These are phyloP conservation scores for Donacobius atricapilla DNA, from an alignment of 2,113 vertebrate species.

Conservation along the genomic window DNA sequence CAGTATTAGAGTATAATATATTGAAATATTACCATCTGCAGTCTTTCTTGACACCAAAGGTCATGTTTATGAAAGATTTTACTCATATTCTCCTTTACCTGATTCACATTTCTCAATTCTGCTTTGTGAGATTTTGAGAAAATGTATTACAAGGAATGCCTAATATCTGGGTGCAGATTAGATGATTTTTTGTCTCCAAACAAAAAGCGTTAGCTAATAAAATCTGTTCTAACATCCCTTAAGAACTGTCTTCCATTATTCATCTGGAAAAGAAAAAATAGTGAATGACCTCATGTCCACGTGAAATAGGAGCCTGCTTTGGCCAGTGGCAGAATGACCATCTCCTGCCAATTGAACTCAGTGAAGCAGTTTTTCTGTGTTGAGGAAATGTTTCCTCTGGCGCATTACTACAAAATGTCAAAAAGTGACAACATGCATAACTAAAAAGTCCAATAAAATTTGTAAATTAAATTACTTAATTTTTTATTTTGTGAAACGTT, in stretches of 20 bases:
- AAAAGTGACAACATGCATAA: neutral
- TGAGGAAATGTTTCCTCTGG: neutral
- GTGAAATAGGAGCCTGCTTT: neutral
- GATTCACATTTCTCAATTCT: conserved; percentile 25
- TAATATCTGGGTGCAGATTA: neutral
- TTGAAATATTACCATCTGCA: neutral
- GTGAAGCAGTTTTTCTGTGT: neutral
- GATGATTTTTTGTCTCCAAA: neutral
- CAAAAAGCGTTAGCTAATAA: neutral
- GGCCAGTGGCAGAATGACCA: neutral
- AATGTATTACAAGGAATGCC: neutral
- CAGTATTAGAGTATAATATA: neutral
- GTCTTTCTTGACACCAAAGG: conserved; percentile 26
- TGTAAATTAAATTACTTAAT: neutral
- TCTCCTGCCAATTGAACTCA: neutral
- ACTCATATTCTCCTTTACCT: neutral
- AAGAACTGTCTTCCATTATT: neutral
- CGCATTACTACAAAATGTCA: neutral
- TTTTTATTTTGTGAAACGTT: neutral
- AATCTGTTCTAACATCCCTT: neutral
- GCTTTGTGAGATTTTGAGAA: neutral
- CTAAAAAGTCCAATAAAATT: neutral
- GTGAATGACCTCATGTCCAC: neutral
- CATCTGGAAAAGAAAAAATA: neutral
- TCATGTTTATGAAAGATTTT: conserved; percentile 25